Conservation (phyloP, 2,797 vertebrate species). For the Xiphophorus birchmanni region DNA sequence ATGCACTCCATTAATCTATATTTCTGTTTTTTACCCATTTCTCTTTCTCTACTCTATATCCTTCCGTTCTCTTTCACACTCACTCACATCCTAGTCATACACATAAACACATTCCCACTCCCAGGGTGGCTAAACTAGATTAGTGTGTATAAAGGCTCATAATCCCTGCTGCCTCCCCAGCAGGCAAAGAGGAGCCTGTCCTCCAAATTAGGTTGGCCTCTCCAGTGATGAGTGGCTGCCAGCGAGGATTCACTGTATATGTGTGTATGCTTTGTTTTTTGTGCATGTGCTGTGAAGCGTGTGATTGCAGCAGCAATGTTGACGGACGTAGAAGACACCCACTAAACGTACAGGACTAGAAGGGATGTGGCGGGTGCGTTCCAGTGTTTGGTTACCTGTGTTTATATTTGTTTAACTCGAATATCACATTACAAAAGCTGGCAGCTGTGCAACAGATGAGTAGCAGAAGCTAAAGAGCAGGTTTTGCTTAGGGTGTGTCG, state of each 20-base stretch:
- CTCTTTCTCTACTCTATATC: slow-evolving; percentile 3
- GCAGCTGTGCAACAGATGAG: slow-evolving; percentile 10
- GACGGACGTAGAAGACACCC: slow-evolving; percentile 33
- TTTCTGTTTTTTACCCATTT: slow-evolving; percentile 10
- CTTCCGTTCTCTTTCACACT: neutral
- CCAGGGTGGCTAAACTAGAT: slow-evolving; percentile 80
- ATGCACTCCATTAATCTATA: slow-evolving; percentile 39
- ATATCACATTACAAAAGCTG: slow-evolving; percentile 16
- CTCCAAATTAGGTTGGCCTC: slow-evolving; percentile 80
- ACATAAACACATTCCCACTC: slow-evolving; percentile 54
- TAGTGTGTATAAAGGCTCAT: slow-evolving; percentile 83
- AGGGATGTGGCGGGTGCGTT: slow-evolving; percentile 4
- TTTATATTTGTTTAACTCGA: slow-evolving; percentile 19
- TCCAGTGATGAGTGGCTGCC: slow-evolving; percentile 74
- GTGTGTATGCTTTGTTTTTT: slow-evolving; percentile 48
- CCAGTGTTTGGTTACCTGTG: slow-evolving; percentile 8
- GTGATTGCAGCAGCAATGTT: slow-evolving; percentile 40
- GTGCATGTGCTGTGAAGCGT: slow-evolving; percentile 35
- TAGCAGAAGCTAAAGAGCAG: slow-evolving; percentile 17
- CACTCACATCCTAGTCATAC: slow-evolving; percentile 1
- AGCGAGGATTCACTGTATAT: slow-evolving; percentile 60
- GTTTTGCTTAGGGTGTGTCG: slow-evolving; percentile 32
- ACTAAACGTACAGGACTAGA: slow-evolving; percentile 24
- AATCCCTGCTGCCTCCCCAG: slow-evolving; percentile 79
- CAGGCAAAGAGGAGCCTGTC: slow-evolving; percentile 78